These are phyloP conservation scores for Pogoniulus pusillus DNA, from an alignment of 2,797 vertebrate genomes.

Conservation along the genomic window DNA sequence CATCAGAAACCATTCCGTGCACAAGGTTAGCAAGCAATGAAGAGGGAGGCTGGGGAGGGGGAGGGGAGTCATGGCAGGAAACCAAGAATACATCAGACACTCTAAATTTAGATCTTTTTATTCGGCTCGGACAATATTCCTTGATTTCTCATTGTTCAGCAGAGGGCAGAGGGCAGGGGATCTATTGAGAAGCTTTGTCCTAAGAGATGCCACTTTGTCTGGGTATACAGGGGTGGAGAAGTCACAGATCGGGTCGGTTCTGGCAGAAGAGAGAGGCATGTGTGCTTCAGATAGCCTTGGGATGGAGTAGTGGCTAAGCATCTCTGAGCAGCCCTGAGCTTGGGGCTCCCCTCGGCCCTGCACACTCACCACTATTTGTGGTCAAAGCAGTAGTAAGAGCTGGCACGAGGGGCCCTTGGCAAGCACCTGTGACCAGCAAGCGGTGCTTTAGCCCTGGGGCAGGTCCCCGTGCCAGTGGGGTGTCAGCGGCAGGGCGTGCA, in stretches of 20 bases:
- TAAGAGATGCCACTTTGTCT: conserved; percentile 78
- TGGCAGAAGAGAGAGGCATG: not conserved
- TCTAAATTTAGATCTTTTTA: conserved; percentile 82
- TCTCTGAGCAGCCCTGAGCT: not conserved
- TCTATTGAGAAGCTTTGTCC: conserved; percentile 74
- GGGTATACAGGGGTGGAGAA: conserved; percentile 13
- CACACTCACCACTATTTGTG: fast-evolving
- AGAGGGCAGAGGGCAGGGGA: conserved; percentile 78
- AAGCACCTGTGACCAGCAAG: fast-evolving
- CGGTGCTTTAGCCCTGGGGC: not conserved
- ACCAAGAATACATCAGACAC: conserved; percentile 75
- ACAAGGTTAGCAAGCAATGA: conserved; percentile 31
- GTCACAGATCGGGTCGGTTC: not conserved
- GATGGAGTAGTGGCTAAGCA: not conserved
- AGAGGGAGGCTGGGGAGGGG: conserved; percentile 44
- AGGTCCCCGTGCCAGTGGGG: not conserved
- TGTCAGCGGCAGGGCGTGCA: not conserved
- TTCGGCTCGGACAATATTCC: conserved; percentile 79
- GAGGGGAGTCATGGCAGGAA: conserved; percentile 78
- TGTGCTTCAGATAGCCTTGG: not conserved
- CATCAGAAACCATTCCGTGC: conserved; percentile 57
- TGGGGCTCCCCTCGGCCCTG: not conserved
- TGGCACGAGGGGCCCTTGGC: fast-evolving
- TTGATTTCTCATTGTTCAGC: conserved; percentile 79
- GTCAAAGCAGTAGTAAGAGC: too few species aligned